These are phyloP conservation scores for Aricia artaxerxes DNA, from an alignment of 2,888 invertebrate species.

Conservation along the genomic window DNA sequence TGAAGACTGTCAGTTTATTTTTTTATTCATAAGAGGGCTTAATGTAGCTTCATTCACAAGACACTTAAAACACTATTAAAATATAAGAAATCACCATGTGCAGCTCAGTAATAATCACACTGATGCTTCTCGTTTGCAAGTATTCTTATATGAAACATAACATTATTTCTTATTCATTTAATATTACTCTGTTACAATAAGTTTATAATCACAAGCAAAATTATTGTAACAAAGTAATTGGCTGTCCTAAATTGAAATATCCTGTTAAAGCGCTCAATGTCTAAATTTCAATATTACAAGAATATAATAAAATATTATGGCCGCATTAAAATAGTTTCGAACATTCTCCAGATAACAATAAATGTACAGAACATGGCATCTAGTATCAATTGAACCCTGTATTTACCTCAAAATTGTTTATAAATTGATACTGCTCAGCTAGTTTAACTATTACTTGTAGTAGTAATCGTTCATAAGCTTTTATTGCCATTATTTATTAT, in stretches of 20 bases:
- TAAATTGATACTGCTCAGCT: slow-evolving; percentile 7
- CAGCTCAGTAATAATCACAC: no score
- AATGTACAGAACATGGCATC: slow-evolving; percentile 19
- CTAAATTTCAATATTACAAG: slow-evolving; percentile 8
- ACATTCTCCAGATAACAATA: slow-evolving; percentile 24
- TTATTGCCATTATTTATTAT: slow-evolving; percentile 26
- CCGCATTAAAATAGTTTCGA: slow-evolving; percentile 4
- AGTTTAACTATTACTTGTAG: slow-evolving; percentile 1
- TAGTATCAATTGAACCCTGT: neutral
- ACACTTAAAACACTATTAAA: no score
- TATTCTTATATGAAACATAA: no score
- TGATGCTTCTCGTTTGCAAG: no score
- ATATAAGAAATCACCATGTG: no score
- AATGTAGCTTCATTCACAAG: no score
- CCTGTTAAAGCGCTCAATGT: slow-evolving; percentile 21
- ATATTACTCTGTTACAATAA: neutral
- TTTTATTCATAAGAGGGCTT: no score
- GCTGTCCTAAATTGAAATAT: slow-evolving; percentile 15
- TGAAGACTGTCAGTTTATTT: no score
- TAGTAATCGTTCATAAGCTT: slow-evolving; percentile 25
- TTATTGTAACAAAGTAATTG: neutral
- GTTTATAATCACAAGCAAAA: neutral
- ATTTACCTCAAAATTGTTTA: slow-evolving; percentile 2
- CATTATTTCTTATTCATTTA: neutral
- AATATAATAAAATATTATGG: slow-evolving; percentile 16